Percentiles rank a stretch among this genome's conserved stretches.
Evolutionary conservation across 2,797 vertebrate genomes (phyloP).

Genomic region (Typhlichthys subterraneus): DNA sequence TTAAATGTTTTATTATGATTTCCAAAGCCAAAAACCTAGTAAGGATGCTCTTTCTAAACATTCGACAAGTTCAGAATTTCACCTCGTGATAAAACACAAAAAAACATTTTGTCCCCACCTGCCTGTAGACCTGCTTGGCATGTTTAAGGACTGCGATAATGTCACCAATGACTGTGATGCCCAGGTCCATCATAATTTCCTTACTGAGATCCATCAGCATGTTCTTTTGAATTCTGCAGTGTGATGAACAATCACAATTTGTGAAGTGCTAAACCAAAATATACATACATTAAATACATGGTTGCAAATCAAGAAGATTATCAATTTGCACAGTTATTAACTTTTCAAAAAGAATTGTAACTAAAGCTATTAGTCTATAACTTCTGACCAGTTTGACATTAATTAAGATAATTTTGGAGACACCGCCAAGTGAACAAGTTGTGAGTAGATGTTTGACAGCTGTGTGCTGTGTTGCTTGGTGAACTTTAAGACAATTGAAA

Average conservation of each 20-base stretch:
- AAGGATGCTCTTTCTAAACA: background rate
- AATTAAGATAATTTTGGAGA: too few relatives aligned
- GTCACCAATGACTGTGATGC: conserved; percentile 91
- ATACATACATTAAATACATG: background rate
- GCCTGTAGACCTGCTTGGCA: conserved; percentile 90
- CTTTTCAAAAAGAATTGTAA: too few relatives aligned
- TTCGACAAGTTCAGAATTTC: background rate
- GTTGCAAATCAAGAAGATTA: background rate
- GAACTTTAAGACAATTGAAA: too few relatives aligned
- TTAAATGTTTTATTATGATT: too few relatives aligned
- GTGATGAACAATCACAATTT: conserved; percentile 1
- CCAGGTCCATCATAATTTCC: conserved; percentile 94
- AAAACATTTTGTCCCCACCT: conserved; percentile 76
- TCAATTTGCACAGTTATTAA: background rate
- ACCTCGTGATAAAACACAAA: background rate
- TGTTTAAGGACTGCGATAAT: conserved; percentile 95
- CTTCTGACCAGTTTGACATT: too few relatives aligned
- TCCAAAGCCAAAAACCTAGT: too few relatives aligned
- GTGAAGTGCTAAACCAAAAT: background rate
- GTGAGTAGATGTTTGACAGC: too few relatives aligned
- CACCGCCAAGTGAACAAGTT: too few relatives aligned
- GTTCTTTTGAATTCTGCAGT: conserved; percentile 88
- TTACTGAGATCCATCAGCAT: conserved; percentile 96
- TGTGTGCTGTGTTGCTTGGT: too few relatives aligned
- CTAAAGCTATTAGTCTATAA: too few relatives aligned